These are phyloP conservation scores for Notocelia uddmanniana DNA, from an alignment of 2,888 invertebrate species.

Conservation along the genomic window DNA sequence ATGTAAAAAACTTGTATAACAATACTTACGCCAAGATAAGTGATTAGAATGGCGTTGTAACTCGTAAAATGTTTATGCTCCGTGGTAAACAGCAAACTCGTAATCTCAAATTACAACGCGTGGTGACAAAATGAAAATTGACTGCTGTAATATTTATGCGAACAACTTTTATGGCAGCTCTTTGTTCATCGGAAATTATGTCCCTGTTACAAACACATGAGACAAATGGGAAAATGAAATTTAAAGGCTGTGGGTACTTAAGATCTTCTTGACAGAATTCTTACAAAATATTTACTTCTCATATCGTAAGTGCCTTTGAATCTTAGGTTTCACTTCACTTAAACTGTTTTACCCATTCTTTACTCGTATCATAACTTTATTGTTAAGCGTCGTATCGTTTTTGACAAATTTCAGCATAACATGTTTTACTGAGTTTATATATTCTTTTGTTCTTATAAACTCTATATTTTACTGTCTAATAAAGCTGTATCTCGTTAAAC, in stretches of 20 bases:
- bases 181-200: not conserved
- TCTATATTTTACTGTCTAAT: not conserved
- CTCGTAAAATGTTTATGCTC: constrained; percentile 29
- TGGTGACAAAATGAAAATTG: constrained; percentile 28
- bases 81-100: constrained; percentile 14
- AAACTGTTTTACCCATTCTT: not conserved
- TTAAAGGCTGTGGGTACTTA: too few species aligned
- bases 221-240: not conserved
- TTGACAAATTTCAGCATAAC: not conserved
- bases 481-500: constrained; percentile 10
- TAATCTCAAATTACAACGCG: constrained; percentile 13
- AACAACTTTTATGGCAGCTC: constrained; percentile 6
- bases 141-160: constrained; percentile 19
- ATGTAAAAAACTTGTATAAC: not conserved
- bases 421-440: not conserved
- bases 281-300: not conserved
- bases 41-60: constrained; percentile 16
- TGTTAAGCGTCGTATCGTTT: not conserved
- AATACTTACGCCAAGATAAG: constrained; percentile 10
- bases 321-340: not conserved
- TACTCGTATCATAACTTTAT: not conserved
- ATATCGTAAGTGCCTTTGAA: not conserved
- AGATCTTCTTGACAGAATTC: too few species aligned
- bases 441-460: too few species aligned
- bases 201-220: too few species aligned